Evolutionary conservation across 1,140 invertebrate species (phyloP), one percentile per base, ranked within the genome.

Genomic region (Drosophila nigromelanica): DNA sequence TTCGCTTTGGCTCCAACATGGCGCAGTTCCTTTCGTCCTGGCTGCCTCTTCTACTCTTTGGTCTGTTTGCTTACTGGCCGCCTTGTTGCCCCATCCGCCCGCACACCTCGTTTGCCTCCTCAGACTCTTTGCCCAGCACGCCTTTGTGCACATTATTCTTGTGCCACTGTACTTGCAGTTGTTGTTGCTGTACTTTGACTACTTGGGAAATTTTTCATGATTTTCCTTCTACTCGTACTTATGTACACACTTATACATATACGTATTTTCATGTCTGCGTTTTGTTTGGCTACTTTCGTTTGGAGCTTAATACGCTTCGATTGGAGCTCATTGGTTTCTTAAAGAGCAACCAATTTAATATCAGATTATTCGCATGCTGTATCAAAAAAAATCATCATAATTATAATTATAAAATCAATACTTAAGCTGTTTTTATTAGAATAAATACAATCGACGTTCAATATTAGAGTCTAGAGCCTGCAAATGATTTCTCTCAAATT

Each of bases 281-380:
- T 80, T 71, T 66, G 73, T 76, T 76, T 72, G 73, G 68, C 73
- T 80, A 76, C 68, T 76, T 80, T 80, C 73, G 48, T 80, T 80
- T 75, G 64, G 37, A 50, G 52, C 54, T 60, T 67, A 59, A 54
- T 73, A 47, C 70, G 55, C 70, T 73, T 60, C 70, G 30, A 60
- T 68, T 35, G 42, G 55, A 56, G 64, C 58, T 56, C 48, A 69
- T 73, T 33, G 50, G 64, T 61, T 69, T 55, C 21, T 11, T 30
- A 18, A 35, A 48, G 48, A 64, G 27, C 24, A 11, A 35, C 30
- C 52, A 45, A 33, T 48, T 8, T n/a, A 27, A 48, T 48, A 27
- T 6, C 30, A 35, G 27, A 6, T 1, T 27, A 27, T 27, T 27
- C 27, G 27, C 27, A 24, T 24, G 3, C 21, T 24, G 3, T 27